phyloP scores from a whole-genome alignment of 2,888 invertebrate genomes.

The Chouioia cunea region DNA sequence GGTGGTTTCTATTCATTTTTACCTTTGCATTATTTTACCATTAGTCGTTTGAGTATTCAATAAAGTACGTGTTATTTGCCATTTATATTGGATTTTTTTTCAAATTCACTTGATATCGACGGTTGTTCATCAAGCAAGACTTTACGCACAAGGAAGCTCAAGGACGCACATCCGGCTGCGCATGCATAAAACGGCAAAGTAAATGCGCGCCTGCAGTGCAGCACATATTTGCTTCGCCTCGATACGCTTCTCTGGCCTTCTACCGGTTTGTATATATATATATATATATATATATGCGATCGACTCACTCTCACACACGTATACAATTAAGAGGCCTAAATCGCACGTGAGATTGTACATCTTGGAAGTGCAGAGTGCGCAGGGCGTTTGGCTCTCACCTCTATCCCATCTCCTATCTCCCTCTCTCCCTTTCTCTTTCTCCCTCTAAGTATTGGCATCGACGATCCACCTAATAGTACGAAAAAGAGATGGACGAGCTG shows the following conservation, averaged over 20 bases:
- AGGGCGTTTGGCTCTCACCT: constrained; percentile 47
- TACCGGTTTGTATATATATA: no score
- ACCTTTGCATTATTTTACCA: no score
- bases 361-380: constrained; percentile 55
- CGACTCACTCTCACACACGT: constrained; percentile 56
- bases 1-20: no score
- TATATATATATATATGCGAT: no score
- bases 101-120: no score
- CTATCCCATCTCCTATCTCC: constrained; percentile 38
- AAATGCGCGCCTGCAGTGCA: neutral
- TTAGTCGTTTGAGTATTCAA: no score
- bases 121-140: no score
- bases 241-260: neutral
- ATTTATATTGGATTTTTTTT: no score
- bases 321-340: constrained; percentile 67
- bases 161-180: no score
- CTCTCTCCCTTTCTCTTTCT: constrained; percentile 16
- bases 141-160: no score
- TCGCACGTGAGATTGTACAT: constrained; percentile 62
- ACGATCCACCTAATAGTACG: constrained; percentile 12
- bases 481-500: constrained; percentile 2
- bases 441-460: constrained; percentile 54
- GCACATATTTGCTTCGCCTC: constrained; percentile 12
- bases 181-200: no score
- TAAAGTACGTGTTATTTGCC: no score